Evolutionary conservation across 2,888 invertebrate species (phyloP).

Genomic region (Eupsilia transversa): DNA sequence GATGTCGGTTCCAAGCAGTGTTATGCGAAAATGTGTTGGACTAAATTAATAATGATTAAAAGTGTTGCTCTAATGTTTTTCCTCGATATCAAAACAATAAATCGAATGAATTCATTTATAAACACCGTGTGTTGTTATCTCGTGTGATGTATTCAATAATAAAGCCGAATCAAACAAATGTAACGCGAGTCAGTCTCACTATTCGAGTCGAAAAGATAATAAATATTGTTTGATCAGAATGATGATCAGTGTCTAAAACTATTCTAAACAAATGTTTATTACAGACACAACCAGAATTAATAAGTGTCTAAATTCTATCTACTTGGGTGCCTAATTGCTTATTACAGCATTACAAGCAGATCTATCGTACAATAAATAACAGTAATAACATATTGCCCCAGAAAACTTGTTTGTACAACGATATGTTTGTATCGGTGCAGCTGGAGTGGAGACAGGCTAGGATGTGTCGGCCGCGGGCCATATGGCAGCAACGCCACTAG

Average conservation of each 20-base stretch:
- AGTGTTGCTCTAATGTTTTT: constrained; percentile 68
- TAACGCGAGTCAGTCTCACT: constrained; percentile 28
- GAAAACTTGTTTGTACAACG: constrained; percentile 73
- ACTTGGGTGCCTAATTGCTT: not conserved
- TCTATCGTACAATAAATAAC: constrained; percentile 48
- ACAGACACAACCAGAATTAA: constrained; percentile 15
- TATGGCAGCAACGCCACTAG: constrained; percentile 85
- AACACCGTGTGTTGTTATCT: constrained; percentile 73
- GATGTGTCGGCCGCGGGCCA: constrained; percentile 87
- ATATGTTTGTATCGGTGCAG: constrained; percentile 73
- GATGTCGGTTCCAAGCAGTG: constrained; percentile 64
- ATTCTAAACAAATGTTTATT: constrained; percentile 22
- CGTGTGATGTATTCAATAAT: constrained; percentile 70
- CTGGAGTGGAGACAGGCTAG: constrained; percentile 79
- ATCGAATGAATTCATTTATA: constrained; percentile 70
- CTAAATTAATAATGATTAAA: constrained; percentile 68
- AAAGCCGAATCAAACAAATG: constrained; percentile 68
- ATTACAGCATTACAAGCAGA: constrained; percentile 4
- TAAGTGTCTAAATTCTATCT: not conserved
- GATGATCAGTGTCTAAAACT: constrained; percentile 19
- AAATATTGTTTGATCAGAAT: constrained; percentile 32
- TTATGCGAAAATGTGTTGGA: constrained; percentile 79
- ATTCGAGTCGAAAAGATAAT: constrained; percentile 20
- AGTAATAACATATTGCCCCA: constrained; percentile 66
- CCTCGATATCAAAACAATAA: constrained; percentile 72